Percentiles rank a stretch among this genome's conserved stretches.
Evolutionary conservation across 2,113 vertebrate genomes (phyloP).

Genomic region (Aptenodytes forsteri): DNA sequence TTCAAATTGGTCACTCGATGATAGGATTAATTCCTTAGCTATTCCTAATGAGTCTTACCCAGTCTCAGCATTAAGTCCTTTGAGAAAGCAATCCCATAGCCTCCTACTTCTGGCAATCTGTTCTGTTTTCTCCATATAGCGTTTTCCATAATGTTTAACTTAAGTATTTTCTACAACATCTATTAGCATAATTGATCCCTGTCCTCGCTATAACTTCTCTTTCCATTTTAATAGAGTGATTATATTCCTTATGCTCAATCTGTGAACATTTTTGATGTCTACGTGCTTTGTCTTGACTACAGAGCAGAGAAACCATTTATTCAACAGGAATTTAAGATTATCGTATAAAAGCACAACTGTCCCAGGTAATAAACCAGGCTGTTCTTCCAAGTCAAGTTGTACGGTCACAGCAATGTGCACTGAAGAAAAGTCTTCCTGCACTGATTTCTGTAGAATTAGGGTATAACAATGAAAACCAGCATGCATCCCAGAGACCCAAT

Average conservation of each 20-base stretch:
- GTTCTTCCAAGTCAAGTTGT: not conserved
- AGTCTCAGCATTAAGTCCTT: not conserved
- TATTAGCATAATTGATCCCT: constrained; percentile 1
- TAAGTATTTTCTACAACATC: not conserved
- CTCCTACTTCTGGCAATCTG: not conserved
- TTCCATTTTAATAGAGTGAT: not conserved
- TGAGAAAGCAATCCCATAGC: not conserved
- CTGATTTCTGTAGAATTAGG: not conserved
- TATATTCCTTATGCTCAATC: not conserved
- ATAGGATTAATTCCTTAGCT: not conserved
- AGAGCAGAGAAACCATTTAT: constrained; percentile 13
- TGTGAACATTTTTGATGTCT: constrained; percentile 1
- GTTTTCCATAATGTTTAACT: not conserved
- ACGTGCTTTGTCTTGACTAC: not conserved
- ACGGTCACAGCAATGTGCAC: not conserved
- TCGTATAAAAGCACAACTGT: not conserved
- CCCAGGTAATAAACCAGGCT: not conserved
- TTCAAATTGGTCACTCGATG: not conserved
- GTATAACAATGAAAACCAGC: not conserved
- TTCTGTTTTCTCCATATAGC: not conserved
- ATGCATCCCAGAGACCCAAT: not conserved
- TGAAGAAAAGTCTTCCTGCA: not conserved
- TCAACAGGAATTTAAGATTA: not conserved
- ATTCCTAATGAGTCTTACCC: not conserved
- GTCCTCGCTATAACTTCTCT: not conserved